Conservation (phyloP, 2,888 invertebrate genomes). For the Vesta saturnalis region DNA sequence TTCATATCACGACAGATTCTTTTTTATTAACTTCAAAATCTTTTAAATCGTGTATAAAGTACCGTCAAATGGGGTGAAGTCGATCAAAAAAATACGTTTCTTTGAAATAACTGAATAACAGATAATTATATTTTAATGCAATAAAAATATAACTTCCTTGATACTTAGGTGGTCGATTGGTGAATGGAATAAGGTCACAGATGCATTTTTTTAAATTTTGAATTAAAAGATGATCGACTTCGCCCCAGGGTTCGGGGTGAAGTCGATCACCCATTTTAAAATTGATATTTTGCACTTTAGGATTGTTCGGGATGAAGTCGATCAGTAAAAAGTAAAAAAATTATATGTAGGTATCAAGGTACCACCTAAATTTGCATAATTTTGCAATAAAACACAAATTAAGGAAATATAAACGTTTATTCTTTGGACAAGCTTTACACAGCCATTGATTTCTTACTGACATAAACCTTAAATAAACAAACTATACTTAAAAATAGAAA, state of each 20-base stretch:
- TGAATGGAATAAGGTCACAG: neutral
- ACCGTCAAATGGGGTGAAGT: constrained; percentile 11
- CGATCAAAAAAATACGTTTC: constrained; percentile 9
- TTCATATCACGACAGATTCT: too few relatives aligned
- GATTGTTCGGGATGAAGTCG: neutral
- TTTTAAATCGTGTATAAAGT: too few relatives aligned
- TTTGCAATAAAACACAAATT: constrained; percentile 10
- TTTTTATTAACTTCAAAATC: too few relatives aligned
- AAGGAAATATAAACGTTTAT: constrained; percentile 10
- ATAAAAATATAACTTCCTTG: neutral
- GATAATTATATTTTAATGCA: neutral
- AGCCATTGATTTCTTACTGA: constrained; percentile 6
- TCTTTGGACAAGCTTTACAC: neutral
- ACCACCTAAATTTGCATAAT: neutral
- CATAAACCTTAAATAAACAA: neutral
- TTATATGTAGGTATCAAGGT: neutral
- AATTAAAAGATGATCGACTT: neutral
- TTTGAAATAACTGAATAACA: neutral
- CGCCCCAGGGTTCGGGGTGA: neutral
- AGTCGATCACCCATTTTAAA: neutral
- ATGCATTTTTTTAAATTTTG: neutral
- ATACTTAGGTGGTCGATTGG: neutral
- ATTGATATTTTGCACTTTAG: constrained; percentile 3
- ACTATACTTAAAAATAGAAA: neutral
- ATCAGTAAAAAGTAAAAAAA: constrained; percentile 4